A percentile compares a stretch with the other conserved stretches of the same genome.
Conservation (phyloP, 2,797 vertebrate genomes). For the Lycodopsis pacificus region DNA sequence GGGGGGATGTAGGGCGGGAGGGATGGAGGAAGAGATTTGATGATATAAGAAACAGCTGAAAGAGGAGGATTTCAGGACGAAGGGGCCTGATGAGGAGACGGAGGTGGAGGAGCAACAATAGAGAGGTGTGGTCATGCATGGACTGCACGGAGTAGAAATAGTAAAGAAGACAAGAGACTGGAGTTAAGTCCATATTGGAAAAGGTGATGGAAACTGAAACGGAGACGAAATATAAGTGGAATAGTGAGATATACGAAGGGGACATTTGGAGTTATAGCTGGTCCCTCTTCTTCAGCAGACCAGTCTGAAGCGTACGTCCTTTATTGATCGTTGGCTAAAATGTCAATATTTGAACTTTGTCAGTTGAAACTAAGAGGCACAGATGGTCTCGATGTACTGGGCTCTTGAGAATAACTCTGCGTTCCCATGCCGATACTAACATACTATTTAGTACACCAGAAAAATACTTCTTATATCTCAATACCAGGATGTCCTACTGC, state of each 20-base stretch:
- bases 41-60: not conserved
- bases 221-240: not conserved
- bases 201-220: not conserved
- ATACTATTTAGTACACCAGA: too few species aligned
- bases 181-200: not conserved
- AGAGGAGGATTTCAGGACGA: not conserved
- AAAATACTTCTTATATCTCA: not conserved
- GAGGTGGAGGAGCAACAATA: not conserved
- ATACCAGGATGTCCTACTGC: not conserved
- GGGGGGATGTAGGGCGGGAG: not conserved
- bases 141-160: not conserved
- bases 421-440: too few species aligned
- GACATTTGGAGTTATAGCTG: conserved; percentile 33
- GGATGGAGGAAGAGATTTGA: not conserved
- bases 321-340: not conserved
- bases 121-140: not conserved
- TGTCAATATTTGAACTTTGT: not conserved
- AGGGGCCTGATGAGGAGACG: not conserved
- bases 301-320: not conserved
- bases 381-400: not conserved
- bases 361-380: not conserved
- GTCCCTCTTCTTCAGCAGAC: conserved; percentile 2
- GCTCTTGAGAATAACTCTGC: not conserved
- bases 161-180: not conserved
- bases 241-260: not conserved